phyloP scores from a whole-genome alignment of 1,140 invertebrate genomes.

The Drosophila tani region DNA sequence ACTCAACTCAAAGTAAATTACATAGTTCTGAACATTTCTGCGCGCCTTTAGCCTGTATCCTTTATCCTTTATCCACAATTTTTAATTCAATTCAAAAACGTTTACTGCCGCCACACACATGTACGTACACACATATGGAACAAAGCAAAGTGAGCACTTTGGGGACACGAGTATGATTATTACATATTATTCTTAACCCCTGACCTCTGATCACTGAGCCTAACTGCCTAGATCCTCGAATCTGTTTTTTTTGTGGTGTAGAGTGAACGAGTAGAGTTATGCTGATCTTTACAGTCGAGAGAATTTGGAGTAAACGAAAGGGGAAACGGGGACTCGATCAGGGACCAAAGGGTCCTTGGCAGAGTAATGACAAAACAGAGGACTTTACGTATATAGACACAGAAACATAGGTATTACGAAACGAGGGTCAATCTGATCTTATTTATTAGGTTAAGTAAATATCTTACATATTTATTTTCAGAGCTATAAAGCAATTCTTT shows the following conservation, averaged over 20 bases:
- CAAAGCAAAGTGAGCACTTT: slow-evolving; percentile 69
- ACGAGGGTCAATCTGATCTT: slow-evolving; percentile 8
- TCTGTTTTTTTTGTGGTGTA: slow-evolving; percentile 50
- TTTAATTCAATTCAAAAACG: slow-evolving; percentile 11
- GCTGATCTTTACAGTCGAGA: slow-evolving; percentile 52
- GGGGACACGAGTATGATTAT: background rate
- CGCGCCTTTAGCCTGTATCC: slow-evolving; percentile 37
- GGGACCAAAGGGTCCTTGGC: slow-evolving; percentile 3
- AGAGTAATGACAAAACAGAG: slow-evolving; percentile 19
- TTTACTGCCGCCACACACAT: slow-evolving; percentile 45
- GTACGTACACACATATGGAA: slow-evolving; percentile 32
- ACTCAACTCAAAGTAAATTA: slow-evolving; percentile 62
- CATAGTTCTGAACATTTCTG: slow-evolving; percentile 64
- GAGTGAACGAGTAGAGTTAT: slow-evolving; percentile 59
- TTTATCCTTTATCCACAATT: no score
- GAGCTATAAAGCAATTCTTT: background rate
- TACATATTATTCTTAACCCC: slow-evolving; percentile 2
- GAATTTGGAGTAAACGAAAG: slow-evolving; percentile 44
- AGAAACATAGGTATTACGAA: background rate
- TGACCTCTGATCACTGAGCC: slow-evolving; percentile 43
- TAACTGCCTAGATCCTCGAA: slow-evolving; percentile 50
- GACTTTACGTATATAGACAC: slow-evolving; percentile 14
- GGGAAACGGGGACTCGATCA: slow-evolving; percentile 1
- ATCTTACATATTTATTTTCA: background rate
- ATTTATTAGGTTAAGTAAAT: no score